Evolutionary conservation across 1,140 invertebrate genomes (phyloP), one percentile per base, ranked within the genome.

Genomic region (Vanessa atalanta): DNA sequence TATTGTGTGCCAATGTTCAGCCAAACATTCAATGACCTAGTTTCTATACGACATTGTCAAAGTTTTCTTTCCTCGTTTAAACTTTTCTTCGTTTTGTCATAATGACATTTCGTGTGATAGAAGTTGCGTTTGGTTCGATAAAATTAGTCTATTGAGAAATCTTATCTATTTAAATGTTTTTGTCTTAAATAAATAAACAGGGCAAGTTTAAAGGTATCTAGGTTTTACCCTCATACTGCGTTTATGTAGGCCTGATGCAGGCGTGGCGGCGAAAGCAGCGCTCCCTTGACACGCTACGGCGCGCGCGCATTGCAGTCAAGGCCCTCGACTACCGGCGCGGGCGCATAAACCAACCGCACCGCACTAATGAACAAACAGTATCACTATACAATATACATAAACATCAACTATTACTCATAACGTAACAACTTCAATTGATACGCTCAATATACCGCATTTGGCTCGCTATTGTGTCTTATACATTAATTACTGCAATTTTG

Each of bases 241-340:
- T 71, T 72, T 83, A 82, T 80, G 73, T 84, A 84, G 82, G 79
- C 75, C 81, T 76, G 76, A 72, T 66, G 70, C 81, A 86, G 90
- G 87, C 88, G 88, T 84, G 86, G 84, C 88, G 81, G 90, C 89
- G 90, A 92, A 92, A 92, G 89, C 90, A 89, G 88, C 80, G 83
- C 89, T 91, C 90, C 90, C 90, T 92, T 92, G 90, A 92, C 90
- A 92, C 81, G 90, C 82, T 84, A 90, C 90, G 88, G 84, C 88
- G 88, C 85, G 81, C 86, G 88, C 88, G 87, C 88, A 92, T 92
- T 92, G 88, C 88, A 81, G 90, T 91, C 90, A 92, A 92, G 90
- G 90, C 85, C 83, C 83, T 72, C 83, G 70, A 78, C 86, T 81
- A 79, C 82, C 78, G 72, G 73, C 74, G 77, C 83, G 79, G 82